Evolutionary conservation across 2,888 invertebrate genomes (phyloP).

Genomic region (Myathropa florea): DNA sequence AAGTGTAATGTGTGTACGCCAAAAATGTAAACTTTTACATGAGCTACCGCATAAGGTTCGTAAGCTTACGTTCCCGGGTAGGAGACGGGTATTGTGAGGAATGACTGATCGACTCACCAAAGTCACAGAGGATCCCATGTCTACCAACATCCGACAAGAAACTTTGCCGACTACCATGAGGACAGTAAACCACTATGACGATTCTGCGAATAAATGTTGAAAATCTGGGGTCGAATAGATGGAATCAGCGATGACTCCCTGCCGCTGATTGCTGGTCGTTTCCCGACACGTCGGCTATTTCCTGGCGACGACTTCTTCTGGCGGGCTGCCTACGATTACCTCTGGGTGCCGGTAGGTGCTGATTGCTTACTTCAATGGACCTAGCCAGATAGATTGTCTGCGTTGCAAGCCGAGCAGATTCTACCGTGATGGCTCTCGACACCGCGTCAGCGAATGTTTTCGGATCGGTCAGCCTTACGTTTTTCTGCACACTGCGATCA

Average conservation of each 20-base stretch:
- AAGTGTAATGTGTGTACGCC: slow-evolving; percentile 9
- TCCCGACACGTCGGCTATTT: slow-evolving; percentile 15
- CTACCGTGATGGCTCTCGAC: neutral
- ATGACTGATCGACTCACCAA: slow-evolving; percentile 24
- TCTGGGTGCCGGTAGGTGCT: neutral
- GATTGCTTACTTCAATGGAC: slow-evolving; percentile 4
- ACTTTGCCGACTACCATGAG: neutral
- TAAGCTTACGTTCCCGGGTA: neutral
- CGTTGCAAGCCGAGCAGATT: slow-evolving; percentile 6
- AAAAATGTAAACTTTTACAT: neutral
- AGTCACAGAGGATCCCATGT: slow-evolving; percentile 14
- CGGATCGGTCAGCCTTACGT: neutral
- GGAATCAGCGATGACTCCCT: slow-evolving; percentile 25
- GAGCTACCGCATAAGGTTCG: slow-evolving; percentile 7
- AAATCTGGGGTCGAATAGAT: slow-evolving; percentile 27
- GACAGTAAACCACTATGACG: neutral
- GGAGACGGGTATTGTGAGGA: slow-evolving; percentile 7
- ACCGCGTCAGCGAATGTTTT: neutral
- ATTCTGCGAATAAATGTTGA: slow-evolving; percentile 12
- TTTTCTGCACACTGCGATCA: slow-evolving; percentile 9
- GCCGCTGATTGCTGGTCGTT: slow-evolving; percentile 31
- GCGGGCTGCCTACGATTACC: neutral
- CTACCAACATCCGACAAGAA: slow-evolving; percentile 1
- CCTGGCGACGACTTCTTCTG: neutral
- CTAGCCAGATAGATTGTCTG: slow-evolving; percentile 14